These are phyloP conservation scores for Gymnogyps californianus DNA, from an alignment of 2,113 vertebrate species.

Conservation along the genomic window DNA sequence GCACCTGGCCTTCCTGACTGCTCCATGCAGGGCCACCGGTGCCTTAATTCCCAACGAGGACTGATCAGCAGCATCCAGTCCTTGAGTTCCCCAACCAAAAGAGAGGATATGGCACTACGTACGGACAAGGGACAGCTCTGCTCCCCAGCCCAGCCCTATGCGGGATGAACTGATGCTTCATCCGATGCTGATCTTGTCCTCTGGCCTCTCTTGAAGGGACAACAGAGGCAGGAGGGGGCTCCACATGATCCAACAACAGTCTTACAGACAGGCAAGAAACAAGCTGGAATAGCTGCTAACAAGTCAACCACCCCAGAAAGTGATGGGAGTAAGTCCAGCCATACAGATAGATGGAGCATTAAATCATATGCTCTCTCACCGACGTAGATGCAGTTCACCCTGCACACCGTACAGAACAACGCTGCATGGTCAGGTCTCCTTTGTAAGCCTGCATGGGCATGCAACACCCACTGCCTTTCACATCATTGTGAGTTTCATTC, in stretches of 20 bases:
- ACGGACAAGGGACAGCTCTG: background rate
- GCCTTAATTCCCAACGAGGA: background rate
- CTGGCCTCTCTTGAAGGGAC: background rate
- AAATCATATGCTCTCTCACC: background rate
- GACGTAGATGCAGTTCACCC: background rate
- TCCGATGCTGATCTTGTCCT: background rate
- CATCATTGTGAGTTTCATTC: background rate
- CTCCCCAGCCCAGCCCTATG: background rate
- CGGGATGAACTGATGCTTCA: background rate
- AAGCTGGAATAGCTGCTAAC: background rate
- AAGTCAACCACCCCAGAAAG: background rate
- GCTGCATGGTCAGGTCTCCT: background rate
- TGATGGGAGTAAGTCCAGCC: background rate
- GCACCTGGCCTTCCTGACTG: background rate
- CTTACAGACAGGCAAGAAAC: background rate
- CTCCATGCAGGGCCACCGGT: background rate
- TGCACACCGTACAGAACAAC: background rate
- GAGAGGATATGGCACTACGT: background rate
- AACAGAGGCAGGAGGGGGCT: background rate
- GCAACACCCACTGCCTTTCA: background rate
- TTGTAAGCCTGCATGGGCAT: accelerated
- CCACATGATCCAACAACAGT: background rate
- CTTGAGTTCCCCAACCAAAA: background rate
- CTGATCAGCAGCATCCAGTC: background rate
- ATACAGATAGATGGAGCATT: background rate